Evolutionary conservation across 2,888 invertebrate species (phyloP), one percentile per base, ranked within the genome.

Genomic region (Apamea anceps): DNA sequence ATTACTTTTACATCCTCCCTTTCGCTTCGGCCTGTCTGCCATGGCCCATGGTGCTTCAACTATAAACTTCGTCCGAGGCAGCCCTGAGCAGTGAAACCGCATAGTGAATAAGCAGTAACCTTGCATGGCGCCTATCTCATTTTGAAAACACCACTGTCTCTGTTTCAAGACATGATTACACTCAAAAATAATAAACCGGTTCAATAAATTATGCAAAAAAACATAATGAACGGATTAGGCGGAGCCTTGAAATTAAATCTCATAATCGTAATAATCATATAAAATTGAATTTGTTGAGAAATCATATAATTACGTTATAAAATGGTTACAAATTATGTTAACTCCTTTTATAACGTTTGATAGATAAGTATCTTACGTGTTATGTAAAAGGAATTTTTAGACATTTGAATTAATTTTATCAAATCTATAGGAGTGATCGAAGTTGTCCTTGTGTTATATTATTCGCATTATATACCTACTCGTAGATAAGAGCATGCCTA

Each of bases 171-270:
- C 75, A 85, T 75, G 79, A 84, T 87, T 84, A 84, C 71, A 65
- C 80, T 83, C 65, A 80, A 87, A 88, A 84, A 85, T 81, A 87
- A 74, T 28, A 84, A 92, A 89, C 88, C 81, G 84, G 89, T 85
- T 80, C 75, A 74, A 89, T 90, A 88, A 91, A 90, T 91, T 90
- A 90, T 88, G 90, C 89, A 88, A 92, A 90, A 32, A 89, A 87
- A 82, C 74, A 88, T 91, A 90, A 92, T 91, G 81, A 90, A 81
- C 77, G 75, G 85, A 88, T 90, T 79, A 86, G 79, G 74, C 65
- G 85, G 84, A 87, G 82, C 87, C 90, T 93, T 91, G 88, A 91
- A 92, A 91, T 91, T 91, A 88, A 90, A 88, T 86, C 85, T 86
- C 75, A 86, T 89, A 88, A 92, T 87, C 82, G 74, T 85, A 87